Percentiles rank a stretch among this genome's conserved stretches.
Evolutionary conservation across 2,113 vertebrate species (phyloP).

Genomic region (Equus przewalskii): DNA sequence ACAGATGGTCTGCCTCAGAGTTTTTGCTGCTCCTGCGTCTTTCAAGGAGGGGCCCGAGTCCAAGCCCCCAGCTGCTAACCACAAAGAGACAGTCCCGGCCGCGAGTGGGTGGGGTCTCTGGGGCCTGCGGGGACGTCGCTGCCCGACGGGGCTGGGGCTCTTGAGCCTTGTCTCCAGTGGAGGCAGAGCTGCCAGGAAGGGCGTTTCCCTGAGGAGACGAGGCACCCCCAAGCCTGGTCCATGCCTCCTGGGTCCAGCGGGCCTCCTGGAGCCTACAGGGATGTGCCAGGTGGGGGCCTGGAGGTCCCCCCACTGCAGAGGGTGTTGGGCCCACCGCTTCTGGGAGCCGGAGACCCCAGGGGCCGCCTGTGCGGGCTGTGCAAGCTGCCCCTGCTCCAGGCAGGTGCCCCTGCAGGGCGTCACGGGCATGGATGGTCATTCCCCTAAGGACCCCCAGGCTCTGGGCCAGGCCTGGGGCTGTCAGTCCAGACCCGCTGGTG

Average conservation of each 20-base stretch:
- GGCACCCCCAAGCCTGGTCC: background rate
- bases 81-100: background rate
- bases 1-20: too few relatives aligned
- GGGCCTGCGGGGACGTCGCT: background rate
- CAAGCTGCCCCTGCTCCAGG: background rate
- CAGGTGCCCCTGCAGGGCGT: background rate
- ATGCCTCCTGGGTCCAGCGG: background rate
- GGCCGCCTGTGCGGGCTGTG: background rate
- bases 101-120: background rate
- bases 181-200: background rate
- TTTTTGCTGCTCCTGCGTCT: background rate
- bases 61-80: background rate
- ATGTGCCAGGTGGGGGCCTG: background rate
- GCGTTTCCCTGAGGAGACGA: background rate
- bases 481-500: too few relatives aligned
- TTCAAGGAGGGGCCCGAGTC: background rate
- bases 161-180: too few relatives aligned
- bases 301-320: background rate
- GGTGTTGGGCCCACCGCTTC: too few relatives aligned
- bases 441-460: too few relatives aligned
- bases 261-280: background rate
- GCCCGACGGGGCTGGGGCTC: too few relatives aligned
- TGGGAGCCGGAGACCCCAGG: background rate
- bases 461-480: too few relatives aligned
- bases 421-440: accelerated